Evolutionary conservation across 1,140 invertebrate species (phyloP), one percentile per base, ranked within the genome.

Genomic region (Arion vulgaris): DNA sequence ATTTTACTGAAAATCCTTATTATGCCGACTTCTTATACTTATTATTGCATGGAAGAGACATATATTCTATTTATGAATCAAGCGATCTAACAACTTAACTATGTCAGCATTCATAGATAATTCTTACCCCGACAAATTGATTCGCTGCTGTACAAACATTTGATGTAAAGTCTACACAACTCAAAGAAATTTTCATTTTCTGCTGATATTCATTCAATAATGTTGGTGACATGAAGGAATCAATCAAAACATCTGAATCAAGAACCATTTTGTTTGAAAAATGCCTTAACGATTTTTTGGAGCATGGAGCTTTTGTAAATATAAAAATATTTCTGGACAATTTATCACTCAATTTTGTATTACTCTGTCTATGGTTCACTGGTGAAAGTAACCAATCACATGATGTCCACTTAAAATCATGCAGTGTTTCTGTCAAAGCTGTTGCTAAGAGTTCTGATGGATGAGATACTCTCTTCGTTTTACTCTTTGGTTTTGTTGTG

Each of bases 251-350:
- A 32, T 80, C 78, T 32, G 78, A 53, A 71, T 80, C 78, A 69
- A 80, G 62, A 34, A 80, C 51, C 68, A 71, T 45, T 71, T 80
- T 80, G 38, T 80, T 80, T 45, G 78, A 69, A 51, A 80, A 80
- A 28, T 66, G 39, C 36, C 78, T 39, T n/a, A 80, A 39, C 23
- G n/a, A 41, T 32, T 71, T 39, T 38, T 36, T 69, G 4, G 62
- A 71, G 26, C 36, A 49, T 49, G 78, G 78, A 9, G 78, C 62
- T 34, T 71, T 80, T 5, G 78, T 38, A 28, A 80, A 49, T 9
- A 80, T 28, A 34, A 80, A 80, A 71, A 71, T 19, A n/a, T 71
- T 71, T 71, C 68, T 68, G 9, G n/a, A 19, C 32, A 32, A 34
- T 26, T 79, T 68, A 53, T 28, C 34, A 77, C 34, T 26, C n/a